Evolutionary conservation across 2,888 invertebrate species (phyloP), one percentile per base, ranked within the genome.

Genomic region (Aplocera efformata): DNA sequence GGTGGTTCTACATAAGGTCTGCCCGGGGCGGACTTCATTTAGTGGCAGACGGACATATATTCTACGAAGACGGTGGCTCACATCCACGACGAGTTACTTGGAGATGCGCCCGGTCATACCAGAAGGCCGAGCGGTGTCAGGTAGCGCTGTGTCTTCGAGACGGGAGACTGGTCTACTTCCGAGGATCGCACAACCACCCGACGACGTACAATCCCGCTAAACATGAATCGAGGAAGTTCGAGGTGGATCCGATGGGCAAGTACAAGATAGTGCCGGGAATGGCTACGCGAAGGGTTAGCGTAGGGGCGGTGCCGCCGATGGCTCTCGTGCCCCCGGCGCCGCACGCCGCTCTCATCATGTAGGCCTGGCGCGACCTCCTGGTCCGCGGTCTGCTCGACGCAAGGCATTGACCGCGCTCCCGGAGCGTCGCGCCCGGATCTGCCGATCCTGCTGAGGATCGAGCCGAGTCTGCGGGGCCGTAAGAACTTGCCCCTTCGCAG

Each of bases 351-450:
- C 54, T 84, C 47, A 67, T 86, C 47, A 77, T 86, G 62, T 86
- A 86, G 86, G 86, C 85, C 81, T 86, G 86, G 86, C 86, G 86
- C 84, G 86, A 86, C 85, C 86, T 86, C 82, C 83, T 86, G 25
- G 79, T 86, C 50, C 83, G 85, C 65, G 85, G 84, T 48, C 68
- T 86, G 50, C 76, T 85, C 9, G 76, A 81, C 40, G 66, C 71
- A 44, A 75, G 76, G 51, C 82, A 80, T 57, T 83, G 72, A 81
- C 67, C 68, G 72, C 66, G 66, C 60, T 60, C 63, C 42, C 27
- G 79, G 86, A 79, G 84, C 36, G 86, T 86, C 83, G 86, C 79
- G 45, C 32, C 30, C 38, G 21, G 24, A 28, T 9, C 38, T n/a
- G 8, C 22, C 13, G 30, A 42, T 35, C 31, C 20, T 8, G n/a